A percentile compares a stretch with the other conserved stretches of the same genome.
Conservation (phyloP, 2,888 invertebrate genomes). For the Cheilosia urbana region DNA sequence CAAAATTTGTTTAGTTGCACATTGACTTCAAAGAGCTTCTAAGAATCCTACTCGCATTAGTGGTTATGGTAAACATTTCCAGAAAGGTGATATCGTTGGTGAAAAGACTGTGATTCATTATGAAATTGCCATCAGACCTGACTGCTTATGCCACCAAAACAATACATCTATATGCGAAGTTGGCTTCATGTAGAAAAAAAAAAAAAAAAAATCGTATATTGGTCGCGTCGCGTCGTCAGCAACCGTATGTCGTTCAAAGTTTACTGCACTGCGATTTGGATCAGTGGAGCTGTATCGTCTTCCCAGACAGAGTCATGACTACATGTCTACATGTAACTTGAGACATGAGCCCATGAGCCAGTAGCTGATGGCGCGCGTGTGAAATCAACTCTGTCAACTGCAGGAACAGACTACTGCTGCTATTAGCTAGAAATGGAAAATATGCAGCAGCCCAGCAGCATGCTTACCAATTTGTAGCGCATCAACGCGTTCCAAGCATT, state of each 20-base stretch:
- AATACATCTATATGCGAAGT: neutral
- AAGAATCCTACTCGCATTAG: neutral
- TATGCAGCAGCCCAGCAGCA: neutral
- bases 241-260: constrained; percentile 22
- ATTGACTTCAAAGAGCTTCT: constrained; percentile 13
- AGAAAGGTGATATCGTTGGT: constrained; percentile 1
- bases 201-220: neutral
- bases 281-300: constrained; percentile 21
- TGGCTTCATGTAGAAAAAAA: neutral
- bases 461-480: constrained; percentile 11
- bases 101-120: neutral
- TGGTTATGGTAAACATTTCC: neutral
- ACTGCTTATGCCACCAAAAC: neutral
- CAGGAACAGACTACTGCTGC: neutral
- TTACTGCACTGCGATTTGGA: constrained; percentile 37
- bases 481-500: constrained; percentile 13
- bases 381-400: constrained; percentile 43
- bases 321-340: constrained; percentile 20
- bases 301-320: neutral
- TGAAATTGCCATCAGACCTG: neutral
- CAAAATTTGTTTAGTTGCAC: constrained; percentile 1
- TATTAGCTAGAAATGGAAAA: neutral
- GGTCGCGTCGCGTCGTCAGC: neutral
- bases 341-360: constrained; percentile 16
- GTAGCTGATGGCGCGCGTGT: constrained; percentile 9